Conservation (phyloP, 30 jellyfish, hydroid and myxozoan genomes). For the Cassiopea andromeda region DNA sequence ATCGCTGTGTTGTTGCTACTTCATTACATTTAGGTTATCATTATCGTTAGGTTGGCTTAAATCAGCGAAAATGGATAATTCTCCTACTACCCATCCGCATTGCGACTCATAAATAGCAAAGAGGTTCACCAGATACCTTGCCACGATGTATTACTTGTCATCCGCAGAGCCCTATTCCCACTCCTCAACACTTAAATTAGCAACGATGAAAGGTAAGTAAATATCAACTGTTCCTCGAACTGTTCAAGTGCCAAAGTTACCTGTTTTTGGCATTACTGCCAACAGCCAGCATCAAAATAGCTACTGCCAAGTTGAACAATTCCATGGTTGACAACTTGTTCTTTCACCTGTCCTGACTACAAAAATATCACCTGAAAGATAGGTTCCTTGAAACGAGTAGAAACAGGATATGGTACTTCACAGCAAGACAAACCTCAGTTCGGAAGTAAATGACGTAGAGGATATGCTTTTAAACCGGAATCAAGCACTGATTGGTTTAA, state of each 20-base stretch:
- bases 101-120: background rate
- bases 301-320: background rate
- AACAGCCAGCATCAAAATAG: background rate
- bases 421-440: background rate
- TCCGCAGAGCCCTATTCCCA: background rate
- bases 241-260: background rate
- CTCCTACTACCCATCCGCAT: background rate
- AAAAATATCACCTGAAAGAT: background rate
- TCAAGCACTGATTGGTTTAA: too few relatives aligned
- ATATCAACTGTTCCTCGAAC: background rate
- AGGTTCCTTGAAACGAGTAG: background rate
- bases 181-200: background rate
- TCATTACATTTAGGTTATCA: too few relatives aligned
- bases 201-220: background rate
- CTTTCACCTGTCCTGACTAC: background rate
- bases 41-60: too few relatives aligned
- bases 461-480: background rate
- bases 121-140: too few relatives aligned
- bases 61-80: too few relatives aligned
- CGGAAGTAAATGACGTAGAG: constrained; percentile 1
- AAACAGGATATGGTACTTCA: background rate
- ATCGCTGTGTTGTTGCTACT: too few relatives aligned
- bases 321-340: background rate
- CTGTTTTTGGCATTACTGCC: background rate
- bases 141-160: too few relatives aligned